These are phyloP conservation scores for Haliclona indistincta DNA, from an alignment of 37 sponge, comb jelly and placozoan genomes.

Conservation along the genomic window DNA sequence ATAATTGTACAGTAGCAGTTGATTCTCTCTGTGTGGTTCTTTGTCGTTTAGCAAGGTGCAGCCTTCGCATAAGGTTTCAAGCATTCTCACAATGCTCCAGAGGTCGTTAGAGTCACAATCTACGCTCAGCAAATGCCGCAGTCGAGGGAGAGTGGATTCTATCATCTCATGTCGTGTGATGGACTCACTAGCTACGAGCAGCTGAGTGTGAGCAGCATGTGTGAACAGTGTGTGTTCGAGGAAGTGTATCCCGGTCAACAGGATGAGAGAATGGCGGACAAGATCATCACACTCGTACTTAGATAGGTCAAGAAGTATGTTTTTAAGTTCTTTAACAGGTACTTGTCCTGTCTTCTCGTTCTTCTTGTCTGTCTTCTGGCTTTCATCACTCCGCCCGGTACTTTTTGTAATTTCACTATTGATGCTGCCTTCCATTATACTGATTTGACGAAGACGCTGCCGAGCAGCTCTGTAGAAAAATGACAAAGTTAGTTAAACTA, in stretches of 20 bases:
- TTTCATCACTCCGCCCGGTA: no score
- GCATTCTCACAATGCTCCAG: background rate
- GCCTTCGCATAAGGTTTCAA: background rate
- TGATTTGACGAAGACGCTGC: no score
- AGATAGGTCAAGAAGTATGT: background rate
- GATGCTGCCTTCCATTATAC: no score
- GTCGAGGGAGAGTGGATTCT: background rate
- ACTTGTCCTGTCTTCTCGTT: no score
- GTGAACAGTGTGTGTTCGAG: slow-evolving; percentile 48
- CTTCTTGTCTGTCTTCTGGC: no score
- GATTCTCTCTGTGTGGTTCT: background rate
- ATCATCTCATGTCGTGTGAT: no score
- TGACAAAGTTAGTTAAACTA: no score
- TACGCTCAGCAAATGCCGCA: background rate
- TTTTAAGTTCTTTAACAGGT: background rate
- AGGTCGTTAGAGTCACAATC: background rate
- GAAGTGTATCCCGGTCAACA: slow-evolving; percentile 58
- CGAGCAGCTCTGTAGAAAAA: no score
- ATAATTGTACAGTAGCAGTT: background rate
- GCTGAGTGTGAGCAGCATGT: no score
- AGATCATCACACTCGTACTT: background rate
- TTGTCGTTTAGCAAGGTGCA: background rate
- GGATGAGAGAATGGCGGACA: background rate
- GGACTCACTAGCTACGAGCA: no score
- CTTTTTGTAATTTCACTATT: no score